Evolutionary conservation across 2,888 invertebrate genomes (phyloP), one percentile per base, ranked within the genome.

Genomic region (Standfussiana lucernea): DNA sequence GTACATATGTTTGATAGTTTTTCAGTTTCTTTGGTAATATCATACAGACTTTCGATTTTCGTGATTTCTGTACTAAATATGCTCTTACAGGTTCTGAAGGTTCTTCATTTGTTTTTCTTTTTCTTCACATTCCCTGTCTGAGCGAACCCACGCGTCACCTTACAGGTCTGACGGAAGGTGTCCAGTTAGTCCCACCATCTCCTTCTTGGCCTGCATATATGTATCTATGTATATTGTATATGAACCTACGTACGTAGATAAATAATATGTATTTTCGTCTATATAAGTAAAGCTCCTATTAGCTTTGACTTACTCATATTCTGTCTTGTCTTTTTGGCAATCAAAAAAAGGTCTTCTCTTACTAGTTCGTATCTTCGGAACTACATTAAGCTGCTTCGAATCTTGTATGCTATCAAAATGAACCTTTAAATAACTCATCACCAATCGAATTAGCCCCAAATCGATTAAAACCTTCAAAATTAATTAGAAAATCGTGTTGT

Each of bases 401-500:
- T 18, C 42, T 50, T 35, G 6, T 35, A 13, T 45, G 0, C 10
- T 6, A 28, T 7, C n/a, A 28, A 45, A 45, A 70, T 0, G 13
- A 50, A 64, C 69, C 72, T 73, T 72, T 15, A 45, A 68, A 71
- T 75, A 84, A 65, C 65, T 75, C 64, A 84, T 37, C 45, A 37
- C 28, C 28, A 80, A 80, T 45, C 11, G 56, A 72, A 64, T 77
- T 45, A 32, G 47, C 59, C 35, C 21, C 45, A 50, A 69, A 61
- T 15, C n/a, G 74, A 62, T 84, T 24, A 28, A 69, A 56, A 35
- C n/a, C 66, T 64, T 62, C 75, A 77, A 79, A 86, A 86, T 88
- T 90, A 90, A 91, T 92, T 89, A 89, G 86, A 87, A 82, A 87
- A 86, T 86, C 87, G 81, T 89, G 89, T 92, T 83, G 79, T 82